Conservation (phyloP, 2,888 invertebrate genomes). For the Lacanobia oleracea region DNA sequence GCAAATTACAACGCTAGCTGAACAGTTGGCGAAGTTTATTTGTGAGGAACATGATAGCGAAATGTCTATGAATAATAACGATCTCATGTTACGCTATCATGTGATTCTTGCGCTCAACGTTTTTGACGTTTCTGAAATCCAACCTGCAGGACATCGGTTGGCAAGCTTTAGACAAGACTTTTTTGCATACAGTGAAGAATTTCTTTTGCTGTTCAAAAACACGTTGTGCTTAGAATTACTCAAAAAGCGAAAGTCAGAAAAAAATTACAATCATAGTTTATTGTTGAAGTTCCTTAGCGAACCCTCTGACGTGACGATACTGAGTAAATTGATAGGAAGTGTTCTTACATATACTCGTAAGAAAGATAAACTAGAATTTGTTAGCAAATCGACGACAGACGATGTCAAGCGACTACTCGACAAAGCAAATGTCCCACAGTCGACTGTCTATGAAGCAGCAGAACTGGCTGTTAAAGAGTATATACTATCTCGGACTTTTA, state of each 20-base stretch:
- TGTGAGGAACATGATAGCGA: conserved; percentile 3
- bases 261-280: not conserved
- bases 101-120: conserved; percentile 43
- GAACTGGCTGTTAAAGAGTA: conserved; percentile 27
- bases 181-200: conserved; percentile 38
- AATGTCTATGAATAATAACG: conserved; percentile 50
- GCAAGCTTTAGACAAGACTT: conserved; percentile 49
- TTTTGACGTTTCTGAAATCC: conserved; percentile 45
- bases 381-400: conserved; percentile 15
- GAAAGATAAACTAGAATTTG: conserved; percentile 40
- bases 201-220: conserved; percentile 38
- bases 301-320: conserved; percentile 3
- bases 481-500: conserved; percentile 35
- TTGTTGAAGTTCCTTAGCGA: conserved; percentile 15
- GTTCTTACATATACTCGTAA: conserved; percentile 27
- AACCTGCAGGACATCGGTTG: conserved; percentile 34
- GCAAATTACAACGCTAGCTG: conserved; percentile 42
- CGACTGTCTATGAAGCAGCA: not conserved
- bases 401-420: not conserved
- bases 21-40: conserved; percentile 38
- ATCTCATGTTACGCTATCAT: conserved; percentile 51
- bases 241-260: conserved; percentile 13
- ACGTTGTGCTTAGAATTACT: conserved; percentile 36
- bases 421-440: not conserved
- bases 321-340: conserved; percentile 31